Evolutionary conservation across 2,113 vertebrate species (phyloP).

Genomic region (Ophthalmolycus amberensis): DNA sequence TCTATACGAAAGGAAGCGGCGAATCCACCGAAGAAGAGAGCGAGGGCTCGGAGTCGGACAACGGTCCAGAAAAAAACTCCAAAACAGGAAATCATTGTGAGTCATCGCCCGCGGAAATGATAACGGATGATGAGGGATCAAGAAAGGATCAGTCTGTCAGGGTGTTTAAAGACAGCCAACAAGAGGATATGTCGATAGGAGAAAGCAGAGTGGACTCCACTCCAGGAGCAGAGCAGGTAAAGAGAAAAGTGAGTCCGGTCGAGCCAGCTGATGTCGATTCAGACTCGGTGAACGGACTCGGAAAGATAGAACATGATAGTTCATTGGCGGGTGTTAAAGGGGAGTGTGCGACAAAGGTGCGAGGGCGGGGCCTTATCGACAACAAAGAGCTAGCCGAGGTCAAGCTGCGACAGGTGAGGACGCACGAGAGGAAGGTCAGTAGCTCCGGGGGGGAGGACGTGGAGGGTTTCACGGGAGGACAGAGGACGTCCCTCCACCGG

Average conservation of each 20-base stretch:
- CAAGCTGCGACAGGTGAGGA: constrained; percentile 78
- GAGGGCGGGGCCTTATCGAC: constrained; percentile 72
- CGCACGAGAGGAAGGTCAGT: constrained; percentile 75
- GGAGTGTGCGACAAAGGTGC: constrained; percentile 59
- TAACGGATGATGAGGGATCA: constrained; percentile 58
- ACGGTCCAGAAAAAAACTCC: constrained; percentile 35
- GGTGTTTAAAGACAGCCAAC: constrained; percentile 52
- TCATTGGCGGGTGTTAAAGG: constrained; percentile 52
- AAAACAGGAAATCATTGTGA: constrained; percentile 55
- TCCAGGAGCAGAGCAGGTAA: constrained; percentile 52
- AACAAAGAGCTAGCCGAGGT: constrained; percentile 76
- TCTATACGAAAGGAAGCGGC: constrained; percentile 68
- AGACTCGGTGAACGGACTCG: constrained; percentile 74
- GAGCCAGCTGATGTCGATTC: constrained; percentile 50
- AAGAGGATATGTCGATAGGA: constrained; percentile 44
- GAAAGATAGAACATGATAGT: constrained; percentile 57
- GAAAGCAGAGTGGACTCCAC: constrained; percentile 44
- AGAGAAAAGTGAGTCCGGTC: constrained; percentile 39
- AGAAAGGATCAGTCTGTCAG: constrained; percentile 41
- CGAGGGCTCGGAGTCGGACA: constrained; percentile 71
- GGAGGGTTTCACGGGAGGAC: constrained; percentile 67
- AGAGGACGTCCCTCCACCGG: constrained; percentile 72
- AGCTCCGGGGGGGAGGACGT: constrained; percentile 69
- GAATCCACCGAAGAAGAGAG: constrained; percentile 74
- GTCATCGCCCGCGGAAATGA: constrained; percentile 17